A percentile compares a stretch with the other conserved stretches of the same genome.
phyloP scores from a whole-genome alignment of 2,797 vertebrate species.

The Sebastes kiyomatsui region DNA sequence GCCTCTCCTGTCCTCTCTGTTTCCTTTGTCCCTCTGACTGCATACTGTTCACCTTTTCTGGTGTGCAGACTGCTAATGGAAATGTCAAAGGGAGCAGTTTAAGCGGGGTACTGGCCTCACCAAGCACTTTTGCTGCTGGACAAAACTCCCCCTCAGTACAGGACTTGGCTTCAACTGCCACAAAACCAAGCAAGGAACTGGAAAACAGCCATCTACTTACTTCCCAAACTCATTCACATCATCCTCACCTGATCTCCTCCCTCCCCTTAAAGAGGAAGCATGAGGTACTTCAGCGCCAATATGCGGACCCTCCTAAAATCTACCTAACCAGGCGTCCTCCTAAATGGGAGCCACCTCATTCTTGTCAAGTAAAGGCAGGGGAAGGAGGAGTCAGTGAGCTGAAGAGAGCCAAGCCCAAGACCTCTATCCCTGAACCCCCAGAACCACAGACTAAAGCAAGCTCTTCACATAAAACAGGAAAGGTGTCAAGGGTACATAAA shows the following conservation, averaged over 20 bases:
- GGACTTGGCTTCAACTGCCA: background rate
- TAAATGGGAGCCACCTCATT: constrained; percentile 60
- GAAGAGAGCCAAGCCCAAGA: background rate
- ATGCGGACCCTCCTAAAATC: constrained; percentile 22
- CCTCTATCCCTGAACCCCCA: background rate
- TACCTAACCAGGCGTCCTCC: background rate
- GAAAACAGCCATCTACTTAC: background rate
- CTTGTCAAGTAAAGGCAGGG: constrained; percentile 20
- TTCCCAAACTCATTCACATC: background rate
- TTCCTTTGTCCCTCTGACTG: constrained; percentile 19
- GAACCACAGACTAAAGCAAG: background rate
- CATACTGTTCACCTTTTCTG: constrained; percentile 17
- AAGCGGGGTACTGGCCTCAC: background rate
- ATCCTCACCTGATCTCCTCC: background rate
- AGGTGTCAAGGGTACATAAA: background rate
- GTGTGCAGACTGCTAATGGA: constrained; percentile 40
- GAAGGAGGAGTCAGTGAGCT: background rate
- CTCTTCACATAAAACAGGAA: background rate
- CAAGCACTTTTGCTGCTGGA: background rate
- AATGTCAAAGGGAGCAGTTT: constrained; percentile 36
- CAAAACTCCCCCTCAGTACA: background rate
- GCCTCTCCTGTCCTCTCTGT: constrained; percentile 7
- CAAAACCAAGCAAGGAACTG: background rate
- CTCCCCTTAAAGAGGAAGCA: constrained; percentile 77
- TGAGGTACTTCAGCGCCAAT: constrained; percentile 19